phyloP scores from a whole-genome alignment of 2,113 vertebrate genomes.

The Gadus macrocephalus region DNA sequence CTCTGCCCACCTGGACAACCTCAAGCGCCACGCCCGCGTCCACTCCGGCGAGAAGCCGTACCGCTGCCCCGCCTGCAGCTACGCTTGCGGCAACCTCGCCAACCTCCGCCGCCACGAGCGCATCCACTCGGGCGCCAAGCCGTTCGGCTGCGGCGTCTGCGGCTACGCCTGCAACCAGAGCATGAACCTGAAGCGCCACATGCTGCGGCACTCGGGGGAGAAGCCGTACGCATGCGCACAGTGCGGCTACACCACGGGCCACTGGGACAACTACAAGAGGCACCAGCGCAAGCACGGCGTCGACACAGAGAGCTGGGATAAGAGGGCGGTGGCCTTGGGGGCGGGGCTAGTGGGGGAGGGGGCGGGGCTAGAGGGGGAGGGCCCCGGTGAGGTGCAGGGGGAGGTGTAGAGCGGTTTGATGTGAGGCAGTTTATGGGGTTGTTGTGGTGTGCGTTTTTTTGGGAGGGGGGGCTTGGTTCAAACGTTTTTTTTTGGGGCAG shows the following conservation, averaged over 20 bases:
- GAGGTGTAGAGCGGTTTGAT: background rate
- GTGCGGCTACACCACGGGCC: constrained; percentile 91
- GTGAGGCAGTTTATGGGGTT: too few relatives aligned
- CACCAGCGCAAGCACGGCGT: constrained; percentile 93
- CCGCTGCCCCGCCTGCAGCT: constrained; percentile 85
- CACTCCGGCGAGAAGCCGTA: constrained; percentile 89
- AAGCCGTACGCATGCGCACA: constrained; percentile 88
- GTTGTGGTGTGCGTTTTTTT: too few relatives aligned
- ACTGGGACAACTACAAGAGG: constrained; percentile 99
- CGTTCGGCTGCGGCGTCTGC: constrained; percentile 90
- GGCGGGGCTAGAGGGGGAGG: background rate
- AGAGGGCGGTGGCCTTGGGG: constrained; percentile 31
- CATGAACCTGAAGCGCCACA: constrained; percentile 97
- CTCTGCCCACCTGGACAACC: constrained; percentile 94
- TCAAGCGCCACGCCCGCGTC: constrained; percentile 89
- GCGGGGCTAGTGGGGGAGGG: constrained; percentile 28
- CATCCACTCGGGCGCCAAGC: constrained; percentile 94
- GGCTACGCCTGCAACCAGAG: constrained; percentile 97
- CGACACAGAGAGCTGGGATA: constrained; percentile 78
- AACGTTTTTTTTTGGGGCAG: too few relatives aligned
- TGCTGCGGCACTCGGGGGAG: constrained; percentile 90
- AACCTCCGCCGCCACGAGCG: constrained; percentile 93
- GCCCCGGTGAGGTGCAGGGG: background rate
- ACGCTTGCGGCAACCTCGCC: constrained; percentile 93
- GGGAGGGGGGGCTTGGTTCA: too few relatives aligned